These are phyloP conservation scores for Drosophila percnosoma DNA, from an alignment of 2,888 invertebrate genomes.

Conservation along the genomic window DNA sequence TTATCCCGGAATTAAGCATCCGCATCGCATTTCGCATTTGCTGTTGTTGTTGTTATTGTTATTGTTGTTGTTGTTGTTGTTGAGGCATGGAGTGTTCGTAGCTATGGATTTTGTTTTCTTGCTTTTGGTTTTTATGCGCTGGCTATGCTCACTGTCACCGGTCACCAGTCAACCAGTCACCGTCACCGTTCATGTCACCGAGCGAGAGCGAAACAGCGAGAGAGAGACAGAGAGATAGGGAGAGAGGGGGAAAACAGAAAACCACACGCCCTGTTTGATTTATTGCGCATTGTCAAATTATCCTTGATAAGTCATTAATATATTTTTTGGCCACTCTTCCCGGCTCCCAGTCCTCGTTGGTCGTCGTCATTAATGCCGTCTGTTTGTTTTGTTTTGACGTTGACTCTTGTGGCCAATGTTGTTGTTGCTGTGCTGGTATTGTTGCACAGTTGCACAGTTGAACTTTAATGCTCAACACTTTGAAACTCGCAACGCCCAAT, in stretches of 20 bases:
- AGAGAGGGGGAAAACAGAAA: slow-evolving; percentile 15
- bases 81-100: slow-evolving; percentile 40
- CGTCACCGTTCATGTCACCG: slow-evolving; percentile 29
- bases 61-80: slow-evolving; percentile 12
- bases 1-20: slow-evolving; percentile 68
- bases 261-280: slow-evolving; percentile 82
- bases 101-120: slow-evolving; percentile 29
- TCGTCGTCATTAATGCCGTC: slow-evolving; percentile 52
- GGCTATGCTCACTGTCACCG: slow-evolving; percentile 35
- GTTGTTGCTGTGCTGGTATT: slow-evolving; percentile 3
- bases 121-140: slow-evolving; percentile 12
- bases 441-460: slow-evolving; percentile 53
- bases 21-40: slow-evolving; percentile 70
- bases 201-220: neutral
- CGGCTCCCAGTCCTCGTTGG: slow-evolving; percentile 6
- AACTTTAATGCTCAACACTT: slow-evolving; percentile 67
- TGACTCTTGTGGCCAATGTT: slow-evolving; percentile 56
- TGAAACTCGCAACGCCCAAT: slow-evolving; percentile 55
- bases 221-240: neutral
- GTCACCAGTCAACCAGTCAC: slow-evolving; percentile 34
- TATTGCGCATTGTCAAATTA: slow-evolving; percentile 85
- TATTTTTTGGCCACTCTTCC: slow-evolving; percentile 72
- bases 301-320: slow-evolving; percentile 85
- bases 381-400: slow-evolving; percentile 66
- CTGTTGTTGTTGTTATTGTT: slow-evolving; percentile 13